Evolutionary conservation across 2,113 vertebrate species (phyloP), one percentile per base, ranked within the genome.

Genomic region (Triplophysa rosa): DNA sequence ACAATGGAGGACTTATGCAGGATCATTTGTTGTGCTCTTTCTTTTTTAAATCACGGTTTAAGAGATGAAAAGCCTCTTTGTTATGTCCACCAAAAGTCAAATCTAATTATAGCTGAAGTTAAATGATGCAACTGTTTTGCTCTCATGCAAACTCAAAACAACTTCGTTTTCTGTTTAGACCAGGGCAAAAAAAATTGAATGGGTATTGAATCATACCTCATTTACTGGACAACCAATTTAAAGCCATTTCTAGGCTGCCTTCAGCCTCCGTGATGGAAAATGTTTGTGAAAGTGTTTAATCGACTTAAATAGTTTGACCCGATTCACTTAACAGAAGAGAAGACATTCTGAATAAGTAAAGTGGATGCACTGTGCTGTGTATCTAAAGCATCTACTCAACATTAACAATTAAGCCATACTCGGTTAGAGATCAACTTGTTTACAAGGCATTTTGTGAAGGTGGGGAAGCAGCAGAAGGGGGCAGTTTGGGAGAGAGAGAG

Each of bases 371-470:
- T 67, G 80, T 10, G 76, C 88, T 88, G 80, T 89, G 86, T 86
- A 84, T 91, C 85, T 81, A 64, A 89, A 82, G 62, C 61, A 83
- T 80, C 87, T 83, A 84, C 83, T 86, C 84, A 83, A 90, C 92
- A 94, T 94, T 93, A 94, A 93, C 93, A 93, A 94, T 93, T 93
- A 93, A 94, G 90, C 91, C 83, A 64, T 83, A 78, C 67, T 86
- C 84, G 89, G 92, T 94, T 94, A 93, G 91, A 89, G 89, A 92
- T 93, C 90, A 94, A 94, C 92, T 90, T 94, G 92, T 94, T 94
- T 92, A 93, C 93, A 90, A 92, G 91, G 89, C 86, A 83, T 91
- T 90, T 68, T 16, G 85, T 85, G 77, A 81, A 82, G 72, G 65
- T 72, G 59, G 83, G 73, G 61, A 69, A 70, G 72, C 56, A 54